Base-by-base conservation (phyloP, 1,140 invertebrate species). In the Diorhabda carinulata region DNA sequence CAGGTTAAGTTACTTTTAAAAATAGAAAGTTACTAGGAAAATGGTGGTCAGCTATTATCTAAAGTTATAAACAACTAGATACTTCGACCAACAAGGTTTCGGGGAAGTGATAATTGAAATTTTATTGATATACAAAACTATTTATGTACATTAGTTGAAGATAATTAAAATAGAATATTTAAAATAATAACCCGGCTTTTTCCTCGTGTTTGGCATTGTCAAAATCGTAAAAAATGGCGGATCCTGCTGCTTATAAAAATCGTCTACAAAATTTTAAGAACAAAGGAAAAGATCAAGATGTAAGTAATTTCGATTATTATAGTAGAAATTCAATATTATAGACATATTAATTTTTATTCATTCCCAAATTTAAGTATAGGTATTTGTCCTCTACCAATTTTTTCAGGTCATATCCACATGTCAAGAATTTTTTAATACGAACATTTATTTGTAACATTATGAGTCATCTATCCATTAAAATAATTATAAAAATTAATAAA, bases 271-370 rank as follows among this genome's bases (percentile, higher is more conserved):
- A 92, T 82, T 97, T 96, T 83, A 97, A 97, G 90, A 96, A 97
- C 86, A 96, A 96, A 89, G 94, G 94, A 78, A 97, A 96, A 87
- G 94, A 97, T 87, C 92, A 94, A 83, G 95, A 97, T 85, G 95
- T 97, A 87, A 91, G 92, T 91, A 84, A 69, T 70, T 45, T 43
- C 25, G 25, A 25, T 25, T 25, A 25, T 25, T 25, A 25, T 25
- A 25, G 25, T 25, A 59, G 7, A 5, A 3, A 62, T 4, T 62
- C 43, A 42, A 25, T 41, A 41, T 42, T 62, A 3, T 42, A 7
- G 5, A 4, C 3, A 10, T 67, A 66, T 43, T 9, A 65, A 9
- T 45, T n/a, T 57, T 57, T 65, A 9, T 7, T 41, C 41, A 0
- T 45, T 10, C 47, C 10, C 25, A 1, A 25, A 25, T 25, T 25